Conservation (phyloP, 1,140 invertebrate genomes). For the Drosophila tani region DNA sequence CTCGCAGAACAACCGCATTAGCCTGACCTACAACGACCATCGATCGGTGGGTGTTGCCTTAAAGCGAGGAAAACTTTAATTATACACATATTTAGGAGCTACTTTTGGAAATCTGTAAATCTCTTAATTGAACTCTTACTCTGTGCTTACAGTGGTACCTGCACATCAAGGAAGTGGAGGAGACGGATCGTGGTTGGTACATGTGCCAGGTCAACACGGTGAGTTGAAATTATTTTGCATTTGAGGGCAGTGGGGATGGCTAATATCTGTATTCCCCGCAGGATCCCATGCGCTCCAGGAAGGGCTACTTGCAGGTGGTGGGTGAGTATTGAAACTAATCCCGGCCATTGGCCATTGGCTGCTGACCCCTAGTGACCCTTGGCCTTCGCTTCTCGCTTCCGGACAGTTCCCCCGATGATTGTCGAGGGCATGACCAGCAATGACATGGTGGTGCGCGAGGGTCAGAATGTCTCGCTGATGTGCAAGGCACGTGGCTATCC, state of each 20-base stretch:
- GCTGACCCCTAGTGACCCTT: slow-evolving; percentile 40
- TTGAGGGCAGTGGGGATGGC: background rate
- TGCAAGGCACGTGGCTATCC: slow-evolving; percentile 96
- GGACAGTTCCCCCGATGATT: slow-evolving; percentile 93
- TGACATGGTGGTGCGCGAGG: slow-evolving; percentile 95
- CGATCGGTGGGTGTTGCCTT: slow-evolving; percentile 86
- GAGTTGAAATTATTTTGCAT: background rate
- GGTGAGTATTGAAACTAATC: slow-evolving; percentile 87
- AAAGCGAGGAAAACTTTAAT: no score
- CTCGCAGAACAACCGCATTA: slow-evolving; percentile 94
- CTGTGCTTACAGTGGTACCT: slow-evolving; percentile 89
- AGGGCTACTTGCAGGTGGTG: slow-evolving; percentile 95
- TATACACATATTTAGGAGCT: no score
- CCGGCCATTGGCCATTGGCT: slow-evolving; percentile 9
- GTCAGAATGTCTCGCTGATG: slow-evolving; percentile 93
- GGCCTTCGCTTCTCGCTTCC: slow-evolving; percentile 8
- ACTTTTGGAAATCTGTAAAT: no score
- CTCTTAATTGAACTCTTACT: no score
- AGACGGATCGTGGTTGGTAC: slow-evolving; percentile 91
- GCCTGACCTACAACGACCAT: slow-evolving; percentile 94
- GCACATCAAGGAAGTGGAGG: slow-evolving; percentile 93
- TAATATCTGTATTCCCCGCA: slow-evolving; percentile 28
- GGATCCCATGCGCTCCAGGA: slow-evolving; percentile 93
- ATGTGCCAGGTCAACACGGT: slow-evolving; percentile 85
- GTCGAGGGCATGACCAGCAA: slow-evolving; percentile 93